A percentile compares a stretch with the other conserved stretches of the same genome.
Evolutionary conservation across 2,888 invertebrate genomes (phyloP).

Genomic region (Axea sp.): DNA sequence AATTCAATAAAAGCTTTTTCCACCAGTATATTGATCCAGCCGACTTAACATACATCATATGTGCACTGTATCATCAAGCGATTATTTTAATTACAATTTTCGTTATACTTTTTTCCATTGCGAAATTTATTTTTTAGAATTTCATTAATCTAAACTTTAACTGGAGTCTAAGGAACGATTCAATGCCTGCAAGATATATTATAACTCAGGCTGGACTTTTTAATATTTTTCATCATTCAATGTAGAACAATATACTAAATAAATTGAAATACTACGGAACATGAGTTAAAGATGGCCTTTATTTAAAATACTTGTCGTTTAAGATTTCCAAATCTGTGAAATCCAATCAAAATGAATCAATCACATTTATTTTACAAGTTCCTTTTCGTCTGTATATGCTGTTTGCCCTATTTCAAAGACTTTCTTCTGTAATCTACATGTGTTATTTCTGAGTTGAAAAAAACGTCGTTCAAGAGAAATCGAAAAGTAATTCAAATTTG

Average conservation of each 20-base stretch:
- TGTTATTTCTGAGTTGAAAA: neutral
- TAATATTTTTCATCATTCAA: no score
- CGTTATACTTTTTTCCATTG: neutral
- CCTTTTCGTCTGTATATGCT: neutral
- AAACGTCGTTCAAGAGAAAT: neutral
- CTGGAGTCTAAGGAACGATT: conserved; percentile 1
- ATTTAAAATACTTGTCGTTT: no score
- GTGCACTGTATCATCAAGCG: conserved; percentile 14
- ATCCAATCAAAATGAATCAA: conserved; percentile 5
- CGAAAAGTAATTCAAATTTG: conserved; percentile 2
- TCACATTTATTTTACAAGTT: neutral
- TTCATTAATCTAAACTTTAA: neutral
- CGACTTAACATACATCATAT: no score
- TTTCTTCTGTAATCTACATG: neutral
- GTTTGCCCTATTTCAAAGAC: neutral
- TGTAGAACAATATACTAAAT: no score
- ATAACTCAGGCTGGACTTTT: neutral
- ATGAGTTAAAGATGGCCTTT: no score
- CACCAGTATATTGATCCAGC: conserved; percentile 25
- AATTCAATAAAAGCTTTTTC: conserved; percentile 28
- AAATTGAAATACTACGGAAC: conserved; percentile 20
- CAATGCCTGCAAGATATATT: neutral
- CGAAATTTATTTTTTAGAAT: conserved; percentile 10
- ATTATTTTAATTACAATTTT: conserved; percentile 34
- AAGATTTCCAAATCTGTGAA: no score